Conservation (phyloP, 2,888 invertebrate genomes). For the Tipula helvola region DNA sequence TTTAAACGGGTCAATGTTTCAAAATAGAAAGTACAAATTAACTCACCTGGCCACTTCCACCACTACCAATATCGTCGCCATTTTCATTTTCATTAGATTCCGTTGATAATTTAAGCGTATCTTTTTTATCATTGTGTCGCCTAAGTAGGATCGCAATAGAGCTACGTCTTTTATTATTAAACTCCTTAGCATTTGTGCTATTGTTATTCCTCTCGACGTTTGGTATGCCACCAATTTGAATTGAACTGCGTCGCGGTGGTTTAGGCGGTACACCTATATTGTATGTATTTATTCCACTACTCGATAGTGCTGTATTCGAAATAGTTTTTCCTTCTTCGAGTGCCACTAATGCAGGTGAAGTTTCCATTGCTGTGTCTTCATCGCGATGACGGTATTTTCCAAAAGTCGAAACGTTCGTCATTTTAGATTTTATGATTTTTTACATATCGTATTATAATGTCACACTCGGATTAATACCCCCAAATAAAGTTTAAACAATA, state of each 20-base stretch:
- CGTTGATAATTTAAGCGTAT: neutral
- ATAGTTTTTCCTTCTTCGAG: conserved; percentile 26
- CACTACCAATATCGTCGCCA: conserved; percentile 20
- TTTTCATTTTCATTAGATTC: neutral
- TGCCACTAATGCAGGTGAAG: conserved; percentile 34
- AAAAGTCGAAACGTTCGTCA: conserved; percentile 30
- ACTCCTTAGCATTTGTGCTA: conserved; percentile 18
- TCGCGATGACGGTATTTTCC: conserved; percentile 34
- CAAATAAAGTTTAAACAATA: neutral
- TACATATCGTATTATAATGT: neutral
- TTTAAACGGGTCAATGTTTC: neutral
- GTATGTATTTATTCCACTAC: neutral
- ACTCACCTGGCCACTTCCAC: neutral
- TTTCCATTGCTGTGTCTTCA: conserved; percentile 21
- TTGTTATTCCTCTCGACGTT: conserved; percentile 6
- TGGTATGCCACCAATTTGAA: conserved; percentile 26
- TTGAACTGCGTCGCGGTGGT: conserved; percentile 31
- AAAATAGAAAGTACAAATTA: neutral
- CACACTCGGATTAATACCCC: neutral
- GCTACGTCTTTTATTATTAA: conserved; percentile 32
- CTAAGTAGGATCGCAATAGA: conserved; percentile 35
- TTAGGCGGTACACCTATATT: conserved; percentile 23
- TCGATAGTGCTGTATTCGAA: neutral
- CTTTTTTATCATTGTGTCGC: conserved; percentile 19
- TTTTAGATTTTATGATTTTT: conserved; percentile 11